Evolutionary conservation across 2,888 invertebrate species (phyloP), one percentile per base, ranked within the genome.

Genomic region (Malthinus flaveolus): DNA sequence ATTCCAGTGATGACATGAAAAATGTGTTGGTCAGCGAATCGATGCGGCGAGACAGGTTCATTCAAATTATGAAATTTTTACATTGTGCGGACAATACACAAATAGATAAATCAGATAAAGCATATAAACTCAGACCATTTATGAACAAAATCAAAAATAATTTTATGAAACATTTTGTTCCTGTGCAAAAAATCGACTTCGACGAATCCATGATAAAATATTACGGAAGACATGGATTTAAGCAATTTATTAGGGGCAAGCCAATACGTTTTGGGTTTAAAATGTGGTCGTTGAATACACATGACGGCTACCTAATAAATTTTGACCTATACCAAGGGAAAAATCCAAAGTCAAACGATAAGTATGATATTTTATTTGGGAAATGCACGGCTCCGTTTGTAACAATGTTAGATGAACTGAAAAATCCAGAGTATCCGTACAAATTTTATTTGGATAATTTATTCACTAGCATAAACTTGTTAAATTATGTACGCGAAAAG

Each of bases 131-230:
- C 8, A 31, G 65, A 15, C 57, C 65, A 7, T 44, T 66, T 1
- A 66, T 66, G 36, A 11, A 49, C 33, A 3, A 12, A 36, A 4
- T 44, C 7, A 50, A 50, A 11, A 32, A 6, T 4, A 42, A 50
- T n/a, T 42, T 50, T 42, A 33, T 42, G 8, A 32, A 50, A 13
- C 32, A 42, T 13, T 50, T 31, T 10, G 39, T 32, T 32, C 50
- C 50, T 8, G 42, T 42, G 42, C 11, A 62, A 63, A 52, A 66
- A 32, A 13, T 68, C 7, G 45, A 59, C 32, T 63, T 52, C 44
- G 70, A 74, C 63, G 69, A 73, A 59, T 54, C 59, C n/a, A 71
- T 73, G 68, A 61, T 71, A 1, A 59, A 64, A 32, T 72, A 74
- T 68, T 76, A 69, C 68, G 73, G 72, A 37, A 73, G 65, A 13